Conservation (phyloP, 2,797 vertebrate genomes). For the Xenops minutus region DNA sequence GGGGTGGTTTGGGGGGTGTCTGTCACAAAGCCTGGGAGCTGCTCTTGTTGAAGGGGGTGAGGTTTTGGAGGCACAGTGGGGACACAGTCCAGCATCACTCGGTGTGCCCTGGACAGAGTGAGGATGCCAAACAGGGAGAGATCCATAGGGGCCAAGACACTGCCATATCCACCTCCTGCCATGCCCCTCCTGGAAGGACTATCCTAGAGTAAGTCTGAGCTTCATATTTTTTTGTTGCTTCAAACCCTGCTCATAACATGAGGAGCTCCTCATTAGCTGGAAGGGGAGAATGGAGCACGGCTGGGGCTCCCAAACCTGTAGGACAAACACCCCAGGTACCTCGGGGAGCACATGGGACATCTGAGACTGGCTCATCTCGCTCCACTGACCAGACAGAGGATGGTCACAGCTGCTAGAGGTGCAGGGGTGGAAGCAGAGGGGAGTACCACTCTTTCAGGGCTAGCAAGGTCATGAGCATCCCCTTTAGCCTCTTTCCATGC, state of each 20-base stretch:
- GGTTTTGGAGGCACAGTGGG: neutral
- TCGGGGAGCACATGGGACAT: accelerated
- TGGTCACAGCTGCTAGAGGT: accelerated
- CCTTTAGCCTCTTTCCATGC: neutral
- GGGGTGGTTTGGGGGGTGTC: neutral
- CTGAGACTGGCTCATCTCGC: neutral
- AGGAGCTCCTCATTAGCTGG: neutral
- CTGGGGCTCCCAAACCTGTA: neutral
- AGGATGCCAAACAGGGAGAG: neutral
- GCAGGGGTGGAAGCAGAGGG: neutral
- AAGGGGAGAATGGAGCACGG: neutral
- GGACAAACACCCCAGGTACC: neutral
- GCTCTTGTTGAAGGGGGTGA: accelerated
- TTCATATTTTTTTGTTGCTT: neutral
- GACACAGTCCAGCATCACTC: accelerated
- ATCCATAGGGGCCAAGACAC: neutral
- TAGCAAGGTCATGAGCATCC: neutral
- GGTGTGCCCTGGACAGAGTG: accelerated
- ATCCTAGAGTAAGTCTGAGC: slow-evolving; percentile 11
- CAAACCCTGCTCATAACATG: neutral
- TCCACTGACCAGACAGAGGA: neutral
- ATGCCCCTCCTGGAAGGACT: neutral
- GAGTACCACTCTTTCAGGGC: accelerated
- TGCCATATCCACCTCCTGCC: accelerated
- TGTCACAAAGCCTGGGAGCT: neutral